Evolutionary conservation across 2,888 invertebrate species (phyloP), one percentile per base, ranked within the genome.

Genomic region (Ethmia dodecea): DNA sequence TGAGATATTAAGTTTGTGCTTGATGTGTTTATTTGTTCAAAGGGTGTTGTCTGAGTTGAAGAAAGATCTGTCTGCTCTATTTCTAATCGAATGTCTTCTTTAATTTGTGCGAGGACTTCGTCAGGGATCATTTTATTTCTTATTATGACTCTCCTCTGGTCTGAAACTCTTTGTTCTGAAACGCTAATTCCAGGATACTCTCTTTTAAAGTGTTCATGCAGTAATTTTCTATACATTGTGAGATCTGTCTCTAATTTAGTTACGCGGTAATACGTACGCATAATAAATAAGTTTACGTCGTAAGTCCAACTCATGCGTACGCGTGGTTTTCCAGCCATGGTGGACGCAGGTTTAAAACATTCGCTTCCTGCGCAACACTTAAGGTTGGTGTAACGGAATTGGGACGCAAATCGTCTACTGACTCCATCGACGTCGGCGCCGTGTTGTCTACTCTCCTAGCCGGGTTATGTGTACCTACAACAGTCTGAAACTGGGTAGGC

Each of bases 261-360:
- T 1, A 36, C 29, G 1, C 29, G n/a, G 11, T 20, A 43, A 15
- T 43, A 40, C 2, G 40, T 30, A 3, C 40, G 43, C 43, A 43
- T 37, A 26, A 43, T 40, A 18, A 40, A 43, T 13, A 9, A 22
- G 10, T 40, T n/a, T n/a, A n/a, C n/a, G n/a, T n/a, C n/a, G n/a
- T n/a, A 63, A 45, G 24, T 24, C 24, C 24, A 24, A 26, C 26
- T 14, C 24, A 24, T 24, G 24, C 24, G 24, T 24, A 13, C 5
- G 11, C 28, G 28, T 5, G 13, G 28, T 13, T 13, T 13, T 28
- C 28, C 28, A 13, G 13, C 76, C 84, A 8, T 24, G n/a, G 24
- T 24, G 24, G 24, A 24, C 24, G 24, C 24, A 24, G 24, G 24
- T 24, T 24, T 5, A n/a, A 24, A 24, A 24, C 24, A n/a, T 24